Conservation (phyloP, 2,888 invertebrate species). For the Chydorus sphaericus region DNA sequence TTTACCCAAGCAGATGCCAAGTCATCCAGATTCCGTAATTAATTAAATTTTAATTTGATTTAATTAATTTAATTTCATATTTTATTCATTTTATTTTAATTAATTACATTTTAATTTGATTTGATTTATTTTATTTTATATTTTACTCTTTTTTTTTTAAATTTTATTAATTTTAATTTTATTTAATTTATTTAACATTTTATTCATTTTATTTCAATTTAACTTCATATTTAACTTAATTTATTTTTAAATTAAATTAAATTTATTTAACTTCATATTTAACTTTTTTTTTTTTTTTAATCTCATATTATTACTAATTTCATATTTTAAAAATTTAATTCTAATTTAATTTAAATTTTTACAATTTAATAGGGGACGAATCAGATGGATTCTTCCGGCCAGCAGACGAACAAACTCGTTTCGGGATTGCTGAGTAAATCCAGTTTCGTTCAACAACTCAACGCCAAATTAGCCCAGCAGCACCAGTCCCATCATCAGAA, state of each 20-base stretch:
- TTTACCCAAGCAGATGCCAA: not conserved
- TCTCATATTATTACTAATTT: conserved; percentile 1
- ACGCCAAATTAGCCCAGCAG: conserved; percentile 49
- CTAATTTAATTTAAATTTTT: not conserved
- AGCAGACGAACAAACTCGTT: not conserved
- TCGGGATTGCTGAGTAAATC: conserved; percentile 7
- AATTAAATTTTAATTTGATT: not conserved
- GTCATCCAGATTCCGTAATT: not conserved
- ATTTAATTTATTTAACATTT: not conserved
- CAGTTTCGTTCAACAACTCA: conserved; percentile 60
- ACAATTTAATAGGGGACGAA: not conserved
- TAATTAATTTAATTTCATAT: not conserved
- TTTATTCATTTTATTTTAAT: not conserved
- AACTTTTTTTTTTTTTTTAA: not conserved
- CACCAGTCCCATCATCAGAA: conserved; percentile 5
- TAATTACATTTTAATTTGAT: not conserved
- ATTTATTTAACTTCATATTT: not conserved
- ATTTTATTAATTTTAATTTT: not conserved
- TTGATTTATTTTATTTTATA: not conserved
- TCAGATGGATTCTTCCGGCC: not conserved
- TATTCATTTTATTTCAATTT: not conserved
- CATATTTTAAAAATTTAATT: not conserved
- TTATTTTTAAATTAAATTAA: not conserved
- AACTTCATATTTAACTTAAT: not conserved
- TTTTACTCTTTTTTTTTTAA: not conserved